Evolutionary conservation across 2,113 vertebrate genomes (phyloP), one percentile per base, ranked within the genome.

Genomic region (Ptychochromis oligacanthus): DNA sequence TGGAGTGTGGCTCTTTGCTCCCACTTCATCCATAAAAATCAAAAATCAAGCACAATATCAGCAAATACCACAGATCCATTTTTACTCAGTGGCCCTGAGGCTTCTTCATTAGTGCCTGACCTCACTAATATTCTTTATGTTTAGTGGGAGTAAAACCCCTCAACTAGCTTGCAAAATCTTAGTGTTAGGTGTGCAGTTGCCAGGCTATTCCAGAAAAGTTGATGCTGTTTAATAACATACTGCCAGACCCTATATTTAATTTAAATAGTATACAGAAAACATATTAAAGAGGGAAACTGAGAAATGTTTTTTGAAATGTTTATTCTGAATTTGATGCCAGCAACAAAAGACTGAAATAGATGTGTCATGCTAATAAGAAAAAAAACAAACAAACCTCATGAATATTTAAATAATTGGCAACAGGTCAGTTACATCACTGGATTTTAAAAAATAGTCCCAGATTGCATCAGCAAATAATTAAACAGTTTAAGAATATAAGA

Each of bases 11-110:
- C 4, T 61, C 40, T 77, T 52, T 15, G 26, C 31, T 34, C 31
- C 38, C 40, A 52, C 26, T 49, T 34, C 24, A 76, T 46, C 20
- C 57, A 78, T 62, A 52, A 52, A 49, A 61, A 22, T 54, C 56
- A 36, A 60, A 6, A 40, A 28, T 34, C 24, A 72, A 54, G 67
- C 26, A 34, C 67, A 49, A 49, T 28, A 38, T 31, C 40, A 14
- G 76, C 24, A 52, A 78, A 78, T 78, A 62, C 28, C 76, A 62
- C 40, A 62, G 14, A 24, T 20, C 20, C 52, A 62, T 54, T 78
- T 22, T 24, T 46, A 61, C 20, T 46, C n/a, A n/a, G 3, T 49
- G 57, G 75, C 36, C 38, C 24, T 49, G 18, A 49, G 75, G 57
- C 40, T 77, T 52, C 54, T 54, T 54, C 46, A 54, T 72, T 54